A percentile compares a stretch with the other conserved stretches of the same genome.
These are phyloP conservation scores for Hafferia zeledoni DNA, from an alignment of 2,797 vertebrate species.

Conservation along the genomic window DNA sequence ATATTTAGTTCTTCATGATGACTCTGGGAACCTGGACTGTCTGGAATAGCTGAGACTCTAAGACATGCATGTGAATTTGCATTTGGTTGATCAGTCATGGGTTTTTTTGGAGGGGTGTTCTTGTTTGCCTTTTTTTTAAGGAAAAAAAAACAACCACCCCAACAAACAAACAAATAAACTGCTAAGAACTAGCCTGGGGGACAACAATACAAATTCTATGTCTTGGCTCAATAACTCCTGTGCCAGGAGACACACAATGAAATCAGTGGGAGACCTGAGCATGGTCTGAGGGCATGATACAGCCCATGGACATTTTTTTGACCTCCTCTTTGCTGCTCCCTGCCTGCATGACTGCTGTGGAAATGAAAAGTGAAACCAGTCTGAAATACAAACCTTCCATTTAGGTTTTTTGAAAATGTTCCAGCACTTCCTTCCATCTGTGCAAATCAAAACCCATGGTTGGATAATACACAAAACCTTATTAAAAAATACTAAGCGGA, in stretches of 20 bases:
- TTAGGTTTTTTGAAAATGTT: not conserved
- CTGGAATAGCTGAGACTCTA: not conserved
- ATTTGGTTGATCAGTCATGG: not conserved
- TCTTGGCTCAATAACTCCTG: not conserved
- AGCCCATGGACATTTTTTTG: not conserved
- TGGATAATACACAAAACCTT: slow-evolving; percentile 16
- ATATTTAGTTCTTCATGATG: not conserved
- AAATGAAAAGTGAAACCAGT: slow-evolving; percentile 3
- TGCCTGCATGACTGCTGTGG: not conserved
- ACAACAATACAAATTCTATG: not conserved
- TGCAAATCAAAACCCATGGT: not conserved
- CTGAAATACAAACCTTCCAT: not conserved
- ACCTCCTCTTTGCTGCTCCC: not conserved
- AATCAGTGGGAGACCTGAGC: not conserved
- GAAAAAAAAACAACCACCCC: not conserved
- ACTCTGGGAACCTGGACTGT: not conserved
- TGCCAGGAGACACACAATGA: not conserved
- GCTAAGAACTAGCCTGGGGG: not conserved
- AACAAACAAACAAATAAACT: not conserved
- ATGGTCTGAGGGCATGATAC: not conserved
- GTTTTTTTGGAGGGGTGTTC: fast-evolving
- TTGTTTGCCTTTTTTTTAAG: not conserved
- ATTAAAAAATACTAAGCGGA: slow-evolving; percentile 48
- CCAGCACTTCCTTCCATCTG: slow-evolving; percentile 18
- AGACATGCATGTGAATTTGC: not conserved